These are phyloP conservation scores for Dendroctonus ponderosae DNA, from an alignment of 1,140 invertebrate species.

Conservation along the genomic window DNA sequence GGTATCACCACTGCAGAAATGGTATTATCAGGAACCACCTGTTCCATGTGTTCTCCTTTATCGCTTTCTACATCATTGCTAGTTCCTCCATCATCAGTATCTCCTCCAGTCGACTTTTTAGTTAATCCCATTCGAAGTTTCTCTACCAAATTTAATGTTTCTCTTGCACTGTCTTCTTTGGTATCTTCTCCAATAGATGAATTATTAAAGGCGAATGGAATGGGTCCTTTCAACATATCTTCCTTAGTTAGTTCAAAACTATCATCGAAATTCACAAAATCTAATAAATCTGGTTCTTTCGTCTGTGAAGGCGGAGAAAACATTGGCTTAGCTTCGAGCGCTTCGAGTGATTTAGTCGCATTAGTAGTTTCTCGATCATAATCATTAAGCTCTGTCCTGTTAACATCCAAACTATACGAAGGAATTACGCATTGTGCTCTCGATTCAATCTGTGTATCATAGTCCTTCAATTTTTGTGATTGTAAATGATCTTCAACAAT, in stretches of 20 bases:
- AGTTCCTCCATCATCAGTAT: constrained; percentile 45
- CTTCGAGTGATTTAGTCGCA: constrained; percentile 31
- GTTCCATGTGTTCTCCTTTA: constrained; percentile 40
- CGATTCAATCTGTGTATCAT: constrained; percentile 2
- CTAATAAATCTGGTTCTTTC: constrained; percentile 64
- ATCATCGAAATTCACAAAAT: constrained; percentile 66
- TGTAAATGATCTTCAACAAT: constrained; percentile 36
- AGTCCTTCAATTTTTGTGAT: constrained; percentile 27
- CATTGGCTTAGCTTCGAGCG: constrained; percentile 56
- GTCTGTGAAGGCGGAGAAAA: constrained; percentile 66
- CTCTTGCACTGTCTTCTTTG: constrained; percentile 72
- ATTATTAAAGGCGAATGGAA: constrained; percentile 64
- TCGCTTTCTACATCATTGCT: constrained; percentile 30
- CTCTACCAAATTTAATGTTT: constrained; percentile 76
- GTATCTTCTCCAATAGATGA: constrained; percentile 72
- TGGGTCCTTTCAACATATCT: constrained; percentile 58
- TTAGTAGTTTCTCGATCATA: constrained; percentile 34
- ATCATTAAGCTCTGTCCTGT: constrained; percentile 22
- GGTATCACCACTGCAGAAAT: neutral
- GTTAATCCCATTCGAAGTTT: constrained; percentile 69
- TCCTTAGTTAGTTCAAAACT: constrained; percentile 63
- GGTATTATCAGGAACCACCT: constrained; percentile 41
- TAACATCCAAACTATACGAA: constrained; percentile 23
- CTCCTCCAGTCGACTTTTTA: constrained; percentile 58
- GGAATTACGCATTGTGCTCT: constrained; percentile 6